Evolutionary conservation across 2,888 invertebrate species (phyloP), one percentile per base, ranked within the genome.

Genomic region (Tryphoninae sp.): DNA sequence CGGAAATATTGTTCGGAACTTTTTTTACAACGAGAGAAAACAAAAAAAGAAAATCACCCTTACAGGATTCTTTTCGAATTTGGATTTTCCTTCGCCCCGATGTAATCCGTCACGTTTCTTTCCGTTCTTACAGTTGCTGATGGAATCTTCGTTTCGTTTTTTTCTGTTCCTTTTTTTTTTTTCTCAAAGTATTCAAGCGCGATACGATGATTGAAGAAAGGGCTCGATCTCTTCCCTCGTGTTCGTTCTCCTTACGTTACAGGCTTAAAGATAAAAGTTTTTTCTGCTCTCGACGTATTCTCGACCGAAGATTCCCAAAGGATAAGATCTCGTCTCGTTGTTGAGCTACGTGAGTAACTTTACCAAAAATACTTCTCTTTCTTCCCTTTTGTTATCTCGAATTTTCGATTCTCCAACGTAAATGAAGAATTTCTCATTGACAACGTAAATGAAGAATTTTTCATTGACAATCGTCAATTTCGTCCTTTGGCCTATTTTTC

Each of bases 271-370:
- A 75, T 61, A 22, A 78, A 78, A 71, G 59, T 78, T 71, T 71
- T 64, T 26, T 55, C 45, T 19, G 19, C 1, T 55, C 68, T 16
- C 19, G 23, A 49, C 68, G 45, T 23, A 45, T 45, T 45, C 55
- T 19, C 19, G 9, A 8, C 22, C n/a, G 26, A 9, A 9, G 22
- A 68, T 23, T 78, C 64, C 40, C 68, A 55, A 9, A 7, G 49
- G 75, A 75, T 49, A 22, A 82, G n/a, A 49, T 33, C 58, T 74
- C 64, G 58, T 67, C 55, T 33, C 58, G 42, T 75, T 51, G 40
- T 78, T 49, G 33, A 45, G 61, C 51, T 67, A 82, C 71, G 78
- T 71, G 75, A 82, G 67, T 58, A 64, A 40, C 62, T 77, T 73
- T 22, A 26, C 58, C 22, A 64, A 40, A 62, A 59, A 51, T 19